Conservation (phyloP, 2,888 invertebrate species). For the Dicycla oo region DNA sequence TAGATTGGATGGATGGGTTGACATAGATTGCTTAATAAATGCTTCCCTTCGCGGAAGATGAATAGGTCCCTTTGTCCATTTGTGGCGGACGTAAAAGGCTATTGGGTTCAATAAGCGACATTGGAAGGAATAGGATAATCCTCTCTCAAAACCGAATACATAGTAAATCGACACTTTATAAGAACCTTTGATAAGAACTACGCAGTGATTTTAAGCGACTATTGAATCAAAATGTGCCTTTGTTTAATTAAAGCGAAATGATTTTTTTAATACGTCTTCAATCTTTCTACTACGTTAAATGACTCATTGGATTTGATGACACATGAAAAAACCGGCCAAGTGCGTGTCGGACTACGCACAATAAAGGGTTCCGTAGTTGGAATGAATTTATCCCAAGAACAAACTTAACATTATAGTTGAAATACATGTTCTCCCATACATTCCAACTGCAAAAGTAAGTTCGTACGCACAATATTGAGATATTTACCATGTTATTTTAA, state of each 20-base stretch:
- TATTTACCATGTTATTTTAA: no score
- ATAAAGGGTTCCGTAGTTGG: no score
- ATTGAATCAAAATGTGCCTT: slow-evolving; percentile 21
- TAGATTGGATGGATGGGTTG: neutral
- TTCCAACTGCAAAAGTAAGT: no score
- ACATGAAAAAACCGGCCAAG: no score
- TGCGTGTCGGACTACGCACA: no score
- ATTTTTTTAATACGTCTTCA: slow-evolving; percentile 36
- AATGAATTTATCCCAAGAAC: no score
- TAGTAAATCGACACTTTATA: neutral
- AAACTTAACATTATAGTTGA: no score
- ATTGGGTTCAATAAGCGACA: neutral
- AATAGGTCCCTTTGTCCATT: neutral
- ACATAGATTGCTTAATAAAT: neutral
- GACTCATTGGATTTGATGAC: slow-evolving; percentile 20
- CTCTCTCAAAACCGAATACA: neutral
- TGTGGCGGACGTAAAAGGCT: neutral
- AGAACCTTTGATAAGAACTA: neutral
- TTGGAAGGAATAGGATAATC: neutral
- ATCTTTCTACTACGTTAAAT: slow-evolving; percentile 22
- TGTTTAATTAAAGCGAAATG: slow-evolving; percentile 25
- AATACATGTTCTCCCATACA: no score
- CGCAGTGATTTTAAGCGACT: neutral
- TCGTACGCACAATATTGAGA: no score
- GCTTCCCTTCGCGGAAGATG: neutral